Base-by-base conservation (phyloP, 2,888 invertebrate genomes). In the Drosophila emarginata region DNA sequence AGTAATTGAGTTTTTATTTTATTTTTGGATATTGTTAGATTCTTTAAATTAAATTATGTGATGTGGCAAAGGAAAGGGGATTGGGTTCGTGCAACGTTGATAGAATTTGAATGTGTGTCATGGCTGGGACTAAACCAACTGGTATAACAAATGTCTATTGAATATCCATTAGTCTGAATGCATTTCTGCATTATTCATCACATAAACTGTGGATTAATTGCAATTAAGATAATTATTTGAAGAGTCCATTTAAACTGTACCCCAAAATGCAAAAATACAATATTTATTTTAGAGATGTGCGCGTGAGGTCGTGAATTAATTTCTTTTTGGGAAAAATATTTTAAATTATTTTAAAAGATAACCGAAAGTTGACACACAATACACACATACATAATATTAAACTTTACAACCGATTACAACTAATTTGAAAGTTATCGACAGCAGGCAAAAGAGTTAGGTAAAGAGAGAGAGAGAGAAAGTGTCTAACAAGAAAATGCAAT, bases 361-460 rank as follows among this genome's bases (percentile, higher is more conserved):
- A 2, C 9, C 51, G 40, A 60, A 77, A 72, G 60, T 66, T 69
- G 68, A 64, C 74, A n/a, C 64, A 51, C 62, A 62, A 66, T 50
- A 21, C 40, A 59, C 37, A n/a, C 4, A 4, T 14, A 39, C 39
- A 14, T 2, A 9, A 4, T 3, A 18, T 9, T 2, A 18, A 18
- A 45, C 18, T 45, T 18, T 12, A 18, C n/a, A 67, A 67, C 60
- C 74, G 79, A 76, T 79, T 76, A 67, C 62, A 61, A 67, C 71
- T 75, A 62, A 75, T 75, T 79, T 76, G 70, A 76, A 80, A 76
- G 64, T 80, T 78, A 78, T 80, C 59, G 74, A 53, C 64, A 40
- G n/a, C 36, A 52, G 67, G 45, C 18, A 9, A 18, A 9, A 45
- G 21, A 45, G 3, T 1, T 1, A 28, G 9, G 9, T 9, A 32